Evolutionary conservation across 2,113 vertebrate species (phyloP), one percentile per base, ranked within the genome.

Genomic region (Clarias gariepinus): DNA sequence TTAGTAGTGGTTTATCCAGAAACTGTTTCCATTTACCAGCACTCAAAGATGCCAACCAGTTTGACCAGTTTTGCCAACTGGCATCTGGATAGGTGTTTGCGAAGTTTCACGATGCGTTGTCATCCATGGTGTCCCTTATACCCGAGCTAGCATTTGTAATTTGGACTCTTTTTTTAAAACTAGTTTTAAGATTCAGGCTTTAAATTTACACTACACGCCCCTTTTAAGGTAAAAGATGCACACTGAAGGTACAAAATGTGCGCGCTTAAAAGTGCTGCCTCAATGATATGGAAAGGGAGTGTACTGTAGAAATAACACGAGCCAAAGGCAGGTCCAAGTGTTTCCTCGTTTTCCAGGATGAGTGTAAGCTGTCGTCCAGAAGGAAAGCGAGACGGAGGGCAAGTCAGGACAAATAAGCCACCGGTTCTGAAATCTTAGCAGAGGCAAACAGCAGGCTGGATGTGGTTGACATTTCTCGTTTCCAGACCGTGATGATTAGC

Each of bases 341-440:
- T 6, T n/a, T 76, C 61, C 66, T 85, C n/a, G 28, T 78, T 83
- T 83, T 87, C 30, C 83, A 57, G 36, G 52, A 76, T 33, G 57
- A 28, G 69, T 81, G 69, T 68, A 66, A 28, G 30, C 25, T 19
- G 77, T 89, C 88, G 68, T 86, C 15, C 73, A 88, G 60, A 36
- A 60, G 80, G 87, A 58, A 78, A 82, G 18, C 33, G 61, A 85
- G 86, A 76, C 69, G 9, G 85, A 91, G 92, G 92, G 87, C 88
- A 90, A 89, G 81, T 91, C 91, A 92, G 93, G 91, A 92, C 91
- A 92, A 86, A 80, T 73, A 60, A 60, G 81, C 57, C 58, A 30
- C 36, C 76, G 61, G 73, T 85, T 83, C 79, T 6, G 63, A 86
- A 69, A 82, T 60, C 61, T 73, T 76, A 85, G 57, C 86, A 36